Conservation (phyloP, 2,888 invertebrate genomes). For the Hypselothyrea guttata region DNA sequence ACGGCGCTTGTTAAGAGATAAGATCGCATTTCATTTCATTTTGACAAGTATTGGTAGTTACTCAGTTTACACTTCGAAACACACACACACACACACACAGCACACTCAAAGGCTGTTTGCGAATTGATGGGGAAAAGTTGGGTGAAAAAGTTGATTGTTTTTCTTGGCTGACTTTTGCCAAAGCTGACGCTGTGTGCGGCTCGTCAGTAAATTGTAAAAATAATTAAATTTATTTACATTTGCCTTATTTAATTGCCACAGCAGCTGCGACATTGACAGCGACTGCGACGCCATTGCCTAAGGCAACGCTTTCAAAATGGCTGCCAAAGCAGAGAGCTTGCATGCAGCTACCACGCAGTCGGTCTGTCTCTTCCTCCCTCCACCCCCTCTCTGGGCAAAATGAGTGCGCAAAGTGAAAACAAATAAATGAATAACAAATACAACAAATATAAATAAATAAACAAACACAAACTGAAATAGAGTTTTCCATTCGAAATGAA, state of each 20-base stretch:
- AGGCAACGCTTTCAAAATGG: conserved; percentile 43
- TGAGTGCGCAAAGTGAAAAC: conserved; percentile 42
- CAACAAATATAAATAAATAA: conserved; percentile 53
- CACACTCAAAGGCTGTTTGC: conserved; percentile 31
- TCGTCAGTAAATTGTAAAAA: conserved; percentile 65
- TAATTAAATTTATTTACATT: conserved; percentile 73
- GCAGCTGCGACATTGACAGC: conserved; percentile 43
- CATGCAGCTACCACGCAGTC: too few species aligned
- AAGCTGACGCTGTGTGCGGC: conserved; percentile 8
- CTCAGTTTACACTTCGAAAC: conserved; percentile 22
- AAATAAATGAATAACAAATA: conserved; percentile 60
- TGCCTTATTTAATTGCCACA: conserved; percentile 62
- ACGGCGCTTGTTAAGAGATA: conserved; percentile 25
- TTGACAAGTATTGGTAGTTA: conserved; percentile 44
- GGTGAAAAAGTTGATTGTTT: conserved; percentile 63
- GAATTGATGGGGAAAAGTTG: conserved; percentile 27
- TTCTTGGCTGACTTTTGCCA: conserved; percentile 62
- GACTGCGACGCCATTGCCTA: conserved; percentile 30
- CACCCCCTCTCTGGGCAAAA: neutral
- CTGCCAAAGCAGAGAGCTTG: conserved; percentile 15
- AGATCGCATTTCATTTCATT: conserved; percentile 45
- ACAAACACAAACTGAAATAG: conserved; percentile 40
- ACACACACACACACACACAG: conserved; percentile 6
- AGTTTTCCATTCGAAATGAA: conserved; percentile 34
- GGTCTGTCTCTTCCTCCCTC: neutral